phyloP scores from a whole-genome alignment of 2,797 vertebrate genomes.

The Adelosebastes latens region DNA sequence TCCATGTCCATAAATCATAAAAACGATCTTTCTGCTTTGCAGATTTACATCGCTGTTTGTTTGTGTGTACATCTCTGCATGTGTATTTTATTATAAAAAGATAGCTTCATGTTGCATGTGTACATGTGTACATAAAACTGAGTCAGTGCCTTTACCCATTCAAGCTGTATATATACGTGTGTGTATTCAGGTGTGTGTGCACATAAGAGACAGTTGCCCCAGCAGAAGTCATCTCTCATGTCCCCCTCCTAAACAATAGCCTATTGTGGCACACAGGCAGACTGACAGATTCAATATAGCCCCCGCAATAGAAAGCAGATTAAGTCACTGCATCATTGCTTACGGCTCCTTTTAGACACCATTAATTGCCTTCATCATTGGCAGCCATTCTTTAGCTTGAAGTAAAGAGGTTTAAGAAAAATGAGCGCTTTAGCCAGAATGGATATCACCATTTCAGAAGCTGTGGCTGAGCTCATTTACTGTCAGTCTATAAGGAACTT shows the following conservation, averaged over 20 bases:
- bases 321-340: constrained; percentile 71
- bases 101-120: not conserved
- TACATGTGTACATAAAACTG: not conserved
- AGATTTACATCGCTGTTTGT: not conserved
- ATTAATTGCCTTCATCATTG: constrained; percentile 74
- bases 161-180: not conserved
- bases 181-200: constrained; percentile 38
- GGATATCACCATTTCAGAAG: constrained; percentile 13
- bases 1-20: not conserved
- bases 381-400: constrained; percentile 59
- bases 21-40: not conserved
- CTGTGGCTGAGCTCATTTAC: constrained; percentile 6
- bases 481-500: not conserved
- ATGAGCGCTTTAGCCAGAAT: constrained; percentile 17
- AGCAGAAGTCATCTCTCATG: constrained; percentile 62
- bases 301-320: constrained; percentile 60
- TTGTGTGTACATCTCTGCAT: not conserved
- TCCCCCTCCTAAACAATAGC: constrained; percentile 61
- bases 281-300: constrained; percentile 71
- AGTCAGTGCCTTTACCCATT: not conserved
- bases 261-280: constrained; percentile 59
- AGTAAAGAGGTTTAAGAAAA: constrained; percentile 57
- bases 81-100: not conserved
- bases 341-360: constrained; percentile 54
- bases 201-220: constrained; percentile 38